Percentiles rank a stretch among this genome's conserved stretches.
These are phyloP conservation scores for Troides helena DNA, from an alignment of 2,888 invertebrate genomes.

Conservation along the genomic window DNA sequence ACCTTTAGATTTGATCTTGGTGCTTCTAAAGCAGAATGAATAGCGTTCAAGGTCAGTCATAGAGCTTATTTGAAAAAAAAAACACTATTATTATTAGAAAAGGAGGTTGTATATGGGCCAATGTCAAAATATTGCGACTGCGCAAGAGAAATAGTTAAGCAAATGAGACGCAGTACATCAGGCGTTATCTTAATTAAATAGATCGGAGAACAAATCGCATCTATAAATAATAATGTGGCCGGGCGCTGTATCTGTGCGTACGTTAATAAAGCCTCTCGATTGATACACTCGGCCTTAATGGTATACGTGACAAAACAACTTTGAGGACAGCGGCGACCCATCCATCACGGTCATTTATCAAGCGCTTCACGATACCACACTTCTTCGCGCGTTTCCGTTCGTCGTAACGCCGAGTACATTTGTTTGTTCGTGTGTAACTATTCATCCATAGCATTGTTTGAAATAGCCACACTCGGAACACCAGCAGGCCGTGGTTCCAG, in stretches of 20 bases:
- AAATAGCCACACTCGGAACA: too few species aligned
- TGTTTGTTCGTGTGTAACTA: too few species aligned
- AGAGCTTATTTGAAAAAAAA: too few species aligned
- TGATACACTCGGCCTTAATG: slow-evolving; percentile 27
- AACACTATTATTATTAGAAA: too few species aligned
- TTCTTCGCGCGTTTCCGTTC: slow-evolving; percentile 11
- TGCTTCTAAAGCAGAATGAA: too few species aligned
- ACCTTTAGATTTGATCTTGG: too few species aligned
- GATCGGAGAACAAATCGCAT: slow-evolving; percentile 11
- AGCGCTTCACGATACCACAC: slow-evolving; percentile 5
- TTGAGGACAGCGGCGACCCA: slow-evolving; percentile 20
- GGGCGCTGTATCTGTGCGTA: neutral
- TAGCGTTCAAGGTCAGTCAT: too few species aligned
- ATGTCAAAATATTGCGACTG: neutral
- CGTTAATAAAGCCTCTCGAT: slow-evolving; percentile 20
- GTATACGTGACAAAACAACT: slow-evolving; percentile 28
- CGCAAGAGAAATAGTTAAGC: neutral
- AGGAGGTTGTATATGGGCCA: too few species aligned
- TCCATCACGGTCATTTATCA: slow-evolving; percentile 27
- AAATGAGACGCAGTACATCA: neutral
- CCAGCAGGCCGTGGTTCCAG: too few species aligned
- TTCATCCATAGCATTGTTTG: too few species aligned
- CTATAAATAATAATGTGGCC: slow-evolving; percentile 15
- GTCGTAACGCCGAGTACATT: neutral
- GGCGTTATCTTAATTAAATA: slow-evolving; percentile 19